Percentiles rank a stretch among this genome's conserved stretches.
Evolutionary conservation across 2,888 invertebrate species (phyloP).

Genomic region (Trisateles emortualis): DNA sequence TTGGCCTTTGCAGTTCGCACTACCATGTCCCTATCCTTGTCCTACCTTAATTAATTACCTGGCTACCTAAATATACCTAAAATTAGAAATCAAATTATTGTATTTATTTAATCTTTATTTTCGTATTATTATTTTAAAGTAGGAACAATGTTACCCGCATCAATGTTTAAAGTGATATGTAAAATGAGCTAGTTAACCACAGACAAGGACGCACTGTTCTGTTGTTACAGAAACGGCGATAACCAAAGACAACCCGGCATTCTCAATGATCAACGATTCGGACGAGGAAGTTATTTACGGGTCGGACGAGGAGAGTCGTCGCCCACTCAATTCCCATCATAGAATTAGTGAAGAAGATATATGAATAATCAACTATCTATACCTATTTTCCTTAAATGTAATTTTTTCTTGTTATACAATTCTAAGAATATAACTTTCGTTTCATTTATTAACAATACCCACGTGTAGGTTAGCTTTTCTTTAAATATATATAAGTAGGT

Average conservation of each 20-base stretch:
- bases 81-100: background rate
- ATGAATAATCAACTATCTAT: slow-evolving; percentile 60
- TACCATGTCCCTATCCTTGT: background rate
- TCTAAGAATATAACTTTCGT: slow-evolving; percentile 40
- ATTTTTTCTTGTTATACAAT: slow-evolving; percentile 70
- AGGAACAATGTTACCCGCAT: background rate
- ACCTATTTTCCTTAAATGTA: slow-evolving; percentile 54
- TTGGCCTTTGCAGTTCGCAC: background rate
- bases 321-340: slow-evolving; percentile 91
- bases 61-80: too few relatives aligned
- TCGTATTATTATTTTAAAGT: background rate
- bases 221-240: slow-evolving; percentile 92
- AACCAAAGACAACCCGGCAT: slow-evolving; percentile 98
- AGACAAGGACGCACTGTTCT: slow-evolving; percentile 23
- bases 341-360: slow-evolving; percentile 88
- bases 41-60: background rate
- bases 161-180: background rate
- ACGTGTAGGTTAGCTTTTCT: too few relatives aligned
- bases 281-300: slow-evolving; percentile 99
- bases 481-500: too few relatives aligned
- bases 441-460: slow-evolving; percentile 24
- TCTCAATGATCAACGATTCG: slow-evolving; percentile 99
- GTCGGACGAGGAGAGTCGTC: slow-evolving; percentile 94
- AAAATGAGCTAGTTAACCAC: background rate
- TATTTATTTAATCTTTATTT: background rate